Evolutionary conservation across 1,140 invertebrate genomes (phyloP), one percentile per base, ranked within the genome.

Genomic region (Scylla paramamosain): DNA sequence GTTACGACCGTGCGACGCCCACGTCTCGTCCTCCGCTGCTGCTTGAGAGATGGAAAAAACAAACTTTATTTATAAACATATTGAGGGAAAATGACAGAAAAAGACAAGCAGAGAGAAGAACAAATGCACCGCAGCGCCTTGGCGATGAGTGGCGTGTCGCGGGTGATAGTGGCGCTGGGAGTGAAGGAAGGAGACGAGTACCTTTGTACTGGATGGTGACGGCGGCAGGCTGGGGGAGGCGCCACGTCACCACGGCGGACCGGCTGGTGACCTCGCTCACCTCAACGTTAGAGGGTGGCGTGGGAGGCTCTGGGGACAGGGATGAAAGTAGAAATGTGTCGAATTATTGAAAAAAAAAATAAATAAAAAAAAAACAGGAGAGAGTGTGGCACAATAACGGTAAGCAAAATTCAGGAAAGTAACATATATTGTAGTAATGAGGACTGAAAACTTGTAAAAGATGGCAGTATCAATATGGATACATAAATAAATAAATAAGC

Each of bases 181-280:
- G 2, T 59, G 52, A 59, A 59, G 52, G 2, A 77, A 77, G 25
- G 67, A 20, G 25, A n/a, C 67, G 67, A 20, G 25, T 83, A 93
- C 91, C 91, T 32, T 59, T 83, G 39, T 93, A 93, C 77, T 94
- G 94, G 7, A 96, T 95, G 82, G 94, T 95, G 86, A 95, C 94
- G 83, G 91, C 84, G 6, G 91, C 95, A 12, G 94, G 88, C 82
- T 95, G 94, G 29, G 94, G 92, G 0, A 93, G 83, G 7, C 39
- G 91, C 95, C 95, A 96, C 46, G 91, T 93, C 45, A 96, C 20
- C 25, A 90, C 46, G 14, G 94, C 94, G 14, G 95, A 96, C 7
- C 95, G 84, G 39, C 94, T 95, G 39, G 92, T 95, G 48, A 95
- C 83, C 31, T 95, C 92, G 45, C 46, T 90, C 0, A 95, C 87